Evolutionary conservation across 2,888 invertebrate species (phyloP).

Genomic region (Mantis religiosa): DNA sequence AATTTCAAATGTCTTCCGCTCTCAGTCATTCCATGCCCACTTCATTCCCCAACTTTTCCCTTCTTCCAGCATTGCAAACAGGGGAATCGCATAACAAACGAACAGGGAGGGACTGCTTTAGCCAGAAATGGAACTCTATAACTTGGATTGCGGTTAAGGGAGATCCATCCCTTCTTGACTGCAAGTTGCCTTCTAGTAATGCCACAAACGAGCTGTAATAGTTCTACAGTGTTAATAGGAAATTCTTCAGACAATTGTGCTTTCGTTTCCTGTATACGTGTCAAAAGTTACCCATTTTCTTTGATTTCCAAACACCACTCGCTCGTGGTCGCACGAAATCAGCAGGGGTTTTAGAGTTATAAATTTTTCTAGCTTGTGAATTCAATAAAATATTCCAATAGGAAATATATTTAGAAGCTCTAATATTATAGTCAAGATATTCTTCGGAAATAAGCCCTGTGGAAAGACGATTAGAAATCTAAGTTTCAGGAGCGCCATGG

Average conservation of each 20-base stretch:
- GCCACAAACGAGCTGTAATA: neutral
- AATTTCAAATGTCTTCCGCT: slow-evolving; percentile 10
- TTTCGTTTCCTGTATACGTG: neutral
- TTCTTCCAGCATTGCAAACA: neutral
- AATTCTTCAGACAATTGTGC: neutral
- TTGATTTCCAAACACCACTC: no score
- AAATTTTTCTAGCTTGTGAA: no score
- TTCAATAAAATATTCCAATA: no score
- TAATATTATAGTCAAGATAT: no score
- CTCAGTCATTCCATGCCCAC: neutral
- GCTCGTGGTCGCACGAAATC: no score
- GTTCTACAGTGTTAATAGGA: neutral
- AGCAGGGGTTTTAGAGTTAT: no score
- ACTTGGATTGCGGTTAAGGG: neutral
- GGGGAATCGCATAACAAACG: neutral
- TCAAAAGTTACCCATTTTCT: neutral
- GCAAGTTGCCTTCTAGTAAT: neutral
- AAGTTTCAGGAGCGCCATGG: no score
- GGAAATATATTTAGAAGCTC: no score
- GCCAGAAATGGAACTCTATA: neutral
- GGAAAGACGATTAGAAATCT: no score
- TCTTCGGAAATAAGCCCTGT: no score
- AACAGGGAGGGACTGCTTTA: neutral
- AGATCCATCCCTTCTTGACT: neutral
- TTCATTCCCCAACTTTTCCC: neutral